These are phyloP conservation scores for Loripinus fragilis DNA, from an alignment of 2,888 invertebrate genomes.

Conservation along the genomic window DNA sequence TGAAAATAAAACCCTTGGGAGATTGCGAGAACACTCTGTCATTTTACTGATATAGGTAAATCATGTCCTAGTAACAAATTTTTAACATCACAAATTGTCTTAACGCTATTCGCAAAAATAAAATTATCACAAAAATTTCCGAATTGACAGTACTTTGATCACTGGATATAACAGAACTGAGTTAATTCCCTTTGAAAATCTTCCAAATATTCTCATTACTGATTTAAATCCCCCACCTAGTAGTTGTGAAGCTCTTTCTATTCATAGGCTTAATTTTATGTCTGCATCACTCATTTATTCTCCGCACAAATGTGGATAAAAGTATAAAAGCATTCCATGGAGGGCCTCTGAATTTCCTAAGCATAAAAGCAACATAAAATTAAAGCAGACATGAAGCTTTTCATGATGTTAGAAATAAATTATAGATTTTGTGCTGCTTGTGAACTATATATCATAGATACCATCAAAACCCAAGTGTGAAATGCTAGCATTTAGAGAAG, in stretches of 20 bases:
- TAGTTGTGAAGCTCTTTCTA: background rate
- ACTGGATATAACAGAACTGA: too few species aligned
- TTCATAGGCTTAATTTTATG: background rate
- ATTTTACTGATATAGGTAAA: too few species aligned
- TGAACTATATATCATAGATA: slow-evolving; percentile 36
- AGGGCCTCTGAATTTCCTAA: slow-evolving; percentile 47
- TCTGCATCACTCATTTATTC: background rate
- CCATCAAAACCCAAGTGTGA: slow-evolving; percentile 32
- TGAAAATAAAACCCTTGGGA: too few species aligned
- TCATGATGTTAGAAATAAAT: slow-evolving; percentile 45
- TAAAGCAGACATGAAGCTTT: slow-evolving; percentile 57
- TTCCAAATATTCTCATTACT: background rate
- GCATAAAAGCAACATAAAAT: slow-evolving; percentile 61
- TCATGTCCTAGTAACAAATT: too few species aligned
- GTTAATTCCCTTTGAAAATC: background rate
- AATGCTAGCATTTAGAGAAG: slow-evolving; percentile 39
- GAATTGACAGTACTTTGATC: too few species aligned
- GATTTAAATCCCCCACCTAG: background rate
- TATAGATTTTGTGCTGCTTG: slow-evolving; percentile 45
- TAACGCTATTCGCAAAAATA: too few species aligned
- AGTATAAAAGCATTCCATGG: slow-evolving; percentile 25
- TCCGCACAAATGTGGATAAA: background rate
- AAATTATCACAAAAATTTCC: too few species aligned
- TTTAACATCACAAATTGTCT: too few species aligned
- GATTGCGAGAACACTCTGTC: too few species aligned